Evolutionary conservation across 1,140 invertebrate species (phyloP), one percentile per base, ranked within the genome.

Genomic region (Melitaea cinxia): DNA sequence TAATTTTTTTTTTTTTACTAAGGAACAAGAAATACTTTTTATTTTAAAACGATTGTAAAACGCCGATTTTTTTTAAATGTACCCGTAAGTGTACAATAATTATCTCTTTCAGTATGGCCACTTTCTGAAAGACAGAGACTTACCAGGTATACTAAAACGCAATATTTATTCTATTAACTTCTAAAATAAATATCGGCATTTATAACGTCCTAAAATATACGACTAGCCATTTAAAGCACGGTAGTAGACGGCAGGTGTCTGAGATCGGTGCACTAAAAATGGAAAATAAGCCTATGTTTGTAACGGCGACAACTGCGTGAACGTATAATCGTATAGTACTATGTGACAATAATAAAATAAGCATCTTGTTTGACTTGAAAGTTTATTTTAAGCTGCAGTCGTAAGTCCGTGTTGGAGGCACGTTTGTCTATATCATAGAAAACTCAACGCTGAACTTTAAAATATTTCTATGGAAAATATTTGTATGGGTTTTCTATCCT

Each of bases 161-260:
- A 17, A 28, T 57, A 45, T 57, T 42, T 26, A 45, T 39, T 5
- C 53, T 2, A 15, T 23, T 10, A 39, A 57, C 21, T 10, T 37
- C 24, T 39, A 42, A 45, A 57, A 57, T 57, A 57, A 57, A 57
- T 45, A 57, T 15, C 39, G 37, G 21, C 37, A 57, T 57, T 57
- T 37, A 57, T 57, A 57, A 14, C n/a, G 54, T 42, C 23, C 15
- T 9, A 23, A 37, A 57, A 57, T 57, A 57, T 57, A 42, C 54
- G 54, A 12, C 1, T 23, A 47, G 19, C 54, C 54, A 57, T 57
- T 45, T 57, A 28, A 42, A 57, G 23, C 35, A n/a, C n/a, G n/a
- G n/a, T 45, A 39, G 37, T 4, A 21, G 21, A 23, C 54, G 37
- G 37, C 54, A 57, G 54, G 37, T 57, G 54, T 39, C 54, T 57